Conservation (phyloP, 2,797 vertebrate genomes). For the Bryconaethiops microstoma region DNA sequence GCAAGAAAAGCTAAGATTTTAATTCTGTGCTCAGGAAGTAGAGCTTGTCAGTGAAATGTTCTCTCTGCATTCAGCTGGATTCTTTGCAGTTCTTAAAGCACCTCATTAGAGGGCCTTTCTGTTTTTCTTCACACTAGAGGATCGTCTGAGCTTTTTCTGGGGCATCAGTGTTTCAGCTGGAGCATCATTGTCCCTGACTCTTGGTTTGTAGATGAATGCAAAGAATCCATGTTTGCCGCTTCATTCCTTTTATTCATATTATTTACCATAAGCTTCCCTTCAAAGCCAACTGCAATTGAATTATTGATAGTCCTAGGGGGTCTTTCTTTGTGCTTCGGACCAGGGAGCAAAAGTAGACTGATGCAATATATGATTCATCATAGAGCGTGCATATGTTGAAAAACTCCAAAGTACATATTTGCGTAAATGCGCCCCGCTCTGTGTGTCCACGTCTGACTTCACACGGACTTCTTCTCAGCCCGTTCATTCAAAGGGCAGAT, state of each 20-base stretch:
- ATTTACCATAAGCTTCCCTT: constrained; percentile 28
- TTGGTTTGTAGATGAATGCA: constrained; percentile 11
- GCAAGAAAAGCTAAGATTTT: background rate
- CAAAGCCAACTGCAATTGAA: constrained; percentile 37
- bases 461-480: background rate
- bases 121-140: constrained; percentile 9
- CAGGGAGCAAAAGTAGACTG: constrained; percentile 28
- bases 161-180: constrained; percentile 10
- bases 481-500: constrained; percentile 17
- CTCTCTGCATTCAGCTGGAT: background rate
- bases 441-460: background rate
- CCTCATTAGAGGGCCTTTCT: constrained; percentile 27
- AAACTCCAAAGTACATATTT: constrained; percentile 13
- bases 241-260: constrained; percentile 16
- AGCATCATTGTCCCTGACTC: constrained; percentile 4
- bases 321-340: constrained; percentile 29
- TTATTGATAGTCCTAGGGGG: constrained; percentile 23
- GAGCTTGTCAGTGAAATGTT: constrained; percentile 4
- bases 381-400: background rate
- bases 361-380: constrained; percentile 44
- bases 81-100: background rate
- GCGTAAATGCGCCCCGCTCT: background rate
- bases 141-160: constrained; percentile 20
- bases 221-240: constrained; percentile 11
- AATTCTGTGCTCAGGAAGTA: background rate